Evolutionary conservation across 2,888 invertebrate genomes (phyloP).

Genomic region (Tridacna crocea): DNA sequence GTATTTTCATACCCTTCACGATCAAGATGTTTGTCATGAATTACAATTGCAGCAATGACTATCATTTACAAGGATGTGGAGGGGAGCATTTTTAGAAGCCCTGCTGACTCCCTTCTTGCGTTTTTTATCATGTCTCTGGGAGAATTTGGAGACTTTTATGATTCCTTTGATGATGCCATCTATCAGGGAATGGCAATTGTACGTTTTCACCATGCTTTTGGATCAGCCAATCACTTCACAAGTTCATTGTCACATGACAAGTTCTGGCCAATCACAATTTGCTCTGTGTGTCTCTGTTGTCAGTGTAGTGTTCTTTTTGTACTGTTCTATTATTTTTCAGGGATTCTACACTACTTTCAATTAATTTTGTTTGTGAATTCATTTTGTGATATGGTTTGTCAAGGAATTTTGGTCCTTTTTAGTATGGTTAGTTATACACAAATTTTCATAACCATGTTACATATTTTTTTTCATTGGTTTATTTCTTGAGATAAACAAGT

Average conservation of each 20-base stretch:
- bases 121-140: conserved; percentile 99
- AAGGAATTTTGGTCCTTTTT: too few relatives aligned
- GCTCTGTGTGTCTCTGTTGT: too few relatives aligned
- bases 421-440: too few relatives aligned
- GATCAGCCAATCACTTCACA: not conserved
- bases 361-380: too few relatives aligned
- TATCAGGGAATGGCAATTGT: conserved; percentile 93
- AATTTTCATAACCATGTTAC: too few relatives aligned
- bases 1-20: too few relatives aligned
- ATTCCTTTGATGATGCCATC: conserved; percentile 93
- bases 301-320: too few relatives aligned
- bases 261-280: not conserved
- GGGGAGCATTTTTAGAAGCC: conserved; percentile 86
- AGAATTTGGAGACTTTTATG: conserved; percentile 97
- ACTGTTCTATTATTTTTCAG: too few relatives aligned
- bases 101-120: conserved; percentile 97
- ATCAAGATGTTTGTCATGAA: not conserved
- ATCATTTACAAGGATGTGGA: conserved; percentile 82
- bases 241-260: not conserved
- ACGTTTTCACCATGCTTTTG: conserved; percentile 59
- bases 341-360: too few relatives aligned
- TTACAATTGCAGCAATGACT: conserved; percentile 79
- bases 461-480: too few relatives aligned
- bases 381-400: too few relatives aligned
- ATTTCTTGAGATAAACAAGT: too few relatives aligned